A percentile compares a stretch with the other conserved stretches of the same genome.
Evolutionary conservation across 1,140 invertebrate species (phyloP).

Genomic region (Physella acuta): DNA sequence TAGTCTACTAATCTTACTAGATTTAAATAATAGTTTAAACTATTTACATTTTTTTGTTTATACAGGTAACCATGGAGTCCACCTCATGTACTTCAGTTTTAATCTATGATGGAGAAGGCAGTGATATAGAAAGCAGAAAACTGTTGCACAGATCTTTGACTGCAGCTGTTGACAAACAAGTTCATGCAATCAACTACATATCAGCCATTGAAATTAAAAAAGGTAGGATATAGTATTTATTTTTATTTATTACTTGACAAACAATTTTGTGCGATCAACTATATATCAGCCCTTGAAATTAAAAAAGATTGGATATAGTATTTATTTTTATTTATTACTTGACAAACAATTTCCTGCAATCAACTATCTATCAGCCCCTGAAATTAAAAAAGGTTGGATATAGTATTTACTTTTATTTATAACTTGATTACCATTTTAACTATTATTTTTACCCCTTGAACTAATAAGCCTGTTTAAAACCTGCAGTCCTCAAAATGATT

Average conservation of each 20-base stretch:
- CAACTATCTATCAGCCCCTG: background rate
- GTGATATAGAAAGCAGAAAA: background rate
- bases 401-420: too few relatives aligned
- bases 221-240: background rate
- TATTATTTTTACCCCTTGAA: too few relatives aligned
- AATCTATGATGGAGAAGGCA: constrained; percentile 10
- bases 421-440: too few relatives aligned
- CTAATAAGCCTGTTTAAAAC: too few relatives aligned
- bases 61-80: too few relatives aligned
- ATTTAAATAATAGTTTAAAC: too few relatives aligned
- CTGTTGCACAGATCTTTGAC: background rate
- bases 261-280: background rate
- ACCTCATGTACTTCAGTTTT: too few relatives aligned
- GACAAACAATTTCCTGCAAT: background rate
- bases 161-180: background rate
- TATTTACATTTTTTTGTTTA: too few relatives aligned
- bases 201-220: background rate
- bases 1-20: too few relatives aligned
- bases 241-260: background rate
- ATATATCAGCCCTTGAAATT: background rate
- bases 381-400: background rate
- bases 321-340: background rate
- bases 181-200: background rate
- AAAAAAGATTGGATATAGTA: background rate
- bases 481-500: too few relatives aligned